Evolutionary conservation across 2,888 invertebrate genomes (phyloP).

Genomic region (Limnephilus lunatus): DNA sequence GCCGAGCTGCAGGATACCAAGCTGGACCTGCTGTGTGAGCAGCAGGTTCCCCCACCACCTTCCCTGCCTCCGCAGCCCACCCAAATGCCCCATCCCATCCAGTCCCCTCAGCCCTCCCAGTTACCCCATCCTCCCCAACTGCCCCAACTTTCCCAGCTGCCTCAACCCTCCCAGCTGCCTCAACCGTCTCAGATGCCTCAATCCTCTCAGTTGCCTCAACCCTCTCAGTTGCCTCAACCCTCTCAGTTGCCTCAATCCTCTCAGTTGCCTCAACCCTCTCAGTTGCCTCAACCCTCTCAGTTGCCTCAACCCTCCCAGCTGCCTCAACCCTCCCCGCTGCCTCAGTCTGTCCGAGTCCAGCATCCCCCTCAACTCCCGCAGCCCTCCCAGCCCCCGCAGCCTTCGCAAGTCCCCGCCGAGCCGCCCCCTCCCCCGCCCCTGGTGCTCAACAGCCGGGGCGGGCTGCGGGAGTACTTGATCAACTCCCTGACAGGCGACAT

Average conservation of each 20-base stretch:
- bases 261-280: neutral
- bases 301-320: neutral
- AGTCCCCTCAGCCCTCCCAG: slow-evolving; percentile 61
- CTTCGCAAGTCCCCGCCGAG: slow-evolving; percentile 67
- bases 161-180: slow-evolving; percentile 64
- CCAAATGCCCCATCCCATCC: slow-evolving; percentile 23
- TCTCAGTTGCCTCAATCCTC: neutral
- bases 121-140: neutral
- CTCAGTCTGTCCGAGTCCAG: neutral
- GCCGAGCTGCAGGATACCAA: slow-evolving; percentile 66
- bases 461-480: slow-evolving; percentile 89
- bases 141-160: too few species aligned
- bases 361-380: slow-evolving; percentile 63
- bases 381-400: slow-evolving; percentile 69
- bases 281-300: neutral
- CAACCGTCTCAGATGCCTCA: neutral
- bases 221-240: neutral
- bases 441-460: slow-evolving; percentile 78
- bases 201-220: neutral
- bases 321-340: neutral
- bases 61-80: neutral
- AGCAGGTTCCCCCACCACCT: slow-evolving; percentile 60
- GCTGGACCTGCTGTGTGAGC: slow-evolving; percentile 56
- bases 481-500: slow-evolving; percentile 93
- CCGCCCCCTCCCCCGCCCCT: slow-evolving; percentile 68